Base-by-base conservation (phyloP, 1,140 invertebrate species). In the Drosophila asahinai region DNA sequence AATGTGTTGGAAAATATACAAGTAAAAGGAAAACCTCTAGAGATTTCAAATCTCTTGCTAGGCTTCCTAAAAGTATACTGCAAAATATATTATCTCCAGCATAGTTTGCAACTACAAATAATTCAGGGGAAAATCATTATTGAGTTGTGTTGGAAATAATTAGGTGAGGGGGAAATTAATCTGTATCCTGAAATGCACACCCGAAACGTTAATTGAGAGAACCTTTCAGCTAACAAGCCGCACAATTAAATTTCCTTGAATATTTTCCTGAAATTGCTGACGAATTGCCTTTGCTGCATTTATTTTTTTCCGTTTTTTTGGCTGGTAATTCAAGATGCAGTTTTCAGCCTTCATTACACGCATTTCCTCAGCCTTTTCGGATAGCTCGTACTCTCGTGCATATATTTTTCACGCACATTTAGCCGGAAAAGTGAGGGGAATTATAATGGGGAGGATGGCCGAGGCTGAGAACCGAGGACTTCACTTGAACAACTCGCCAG, bases 401-500 rank as follows among this genome's bases (percentile, higher is more conserved):
- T 25, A 38, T 54, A 36, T 55, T 45, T 66, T 80, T 77, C 64
- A 78, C 82, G 70, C 77, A 71, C 70, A 77, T 81, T 83, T 87
- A 65, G 80, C 80, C 65, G 72, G 68, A 86, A 87, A 66, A 59
- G 33, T 43, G 43, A 71, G 59, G 25, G 63, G 73, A 55, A 59
- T 59, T 71, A 58, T 27, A 52, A 45, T 14, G 17, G 67, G 43
- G 55, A 36, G 47, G 47, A 52, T 59, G n/a, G 63, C 38, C 19
- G 58, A 54, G 19, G 33, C 33, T 38, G 57, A 49, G 48, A 59
- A 42, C 14, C 40, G 40, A 42, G 40, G 15, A 15, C 60, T 80
- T 81, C 81, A 81, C 77, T 84, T 72, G 54, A 81, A 78, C 58
- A 79, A 75, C 81, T 78, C 81, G 64, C 71, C 75, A 64, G 57